These are phyloP conservation scores for Sesamia nonagrioides DNA, from an alignment of 1,140 invertebrate species.

Conservation along the genomic window DNA sequence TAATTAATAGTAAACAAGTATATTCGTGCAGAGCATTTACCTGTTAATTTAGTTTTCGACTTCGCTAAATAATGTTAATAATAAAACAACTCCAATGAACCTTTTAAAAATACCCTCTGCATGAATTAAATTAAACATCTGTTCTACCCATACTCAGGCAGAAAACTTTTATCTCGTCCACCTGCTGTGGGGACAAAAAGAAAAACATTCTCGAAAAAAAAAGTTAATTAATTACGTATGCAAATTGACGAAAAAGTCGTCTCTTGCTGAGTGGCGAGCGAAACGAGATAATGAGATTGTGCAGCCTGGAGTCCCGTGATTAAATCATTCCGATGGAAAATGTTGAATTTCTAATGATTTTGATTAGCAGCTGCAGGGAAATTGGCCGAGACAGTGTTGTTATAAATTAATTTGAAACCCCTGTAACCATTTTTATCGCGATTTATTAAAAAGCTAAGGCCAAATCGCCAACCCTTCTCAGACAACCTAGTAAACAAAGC, in stretches of 20 bases:
- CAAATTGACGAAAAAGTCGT: constrained; percentile 80
- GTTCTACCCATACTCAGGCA: constrained; percentile 44
- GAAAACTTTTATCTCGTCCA: constrained; percentile 62
- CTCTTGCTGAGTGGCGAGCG: constrained; percentile 57
- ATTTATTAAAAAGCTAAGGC: too few species aligned
- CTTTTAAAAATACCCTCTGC: constrained; percentile 10
- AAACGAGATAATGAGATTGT: constrained; percentile 78
- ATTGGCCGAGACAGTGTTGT: not conserved
- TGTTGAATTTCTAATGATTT: constrained; percentile 58
- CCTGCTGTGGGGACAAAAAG: constrained; percentile 63
- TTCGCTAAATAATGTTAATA: not conserved
- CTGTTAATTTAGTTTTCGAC: too few species aligned
- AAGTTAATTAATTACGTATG: constrained; percentile 84
- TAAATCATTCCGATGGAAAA: constrained; percentile 76
- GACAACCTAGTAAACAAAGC: too few species aligned
- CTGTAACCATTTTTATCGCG: too few species aligned
- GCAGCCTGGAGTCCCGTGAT: constrained; percentile 63
- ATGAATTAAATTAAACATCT: constrained; percentile 39
- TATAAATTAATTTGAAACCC: not conserved
- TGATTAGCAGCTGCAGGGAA: constrained; percentile 12
- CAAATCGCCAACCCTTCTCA: too few species aligned
- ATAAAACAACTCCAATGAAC: not conserved
- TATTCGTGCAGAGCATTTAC: too few species aligned
- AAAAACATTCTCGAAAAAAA: constrained; percentile 70
- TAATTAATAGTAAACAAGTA: too few species aligned